Percentiles rank a stretch among this genome's conserved stretches.
phyloP scores from a whole-genome alignment of 2,113 vertebrate genomes.

The Pungitius pungitius region DNA sequence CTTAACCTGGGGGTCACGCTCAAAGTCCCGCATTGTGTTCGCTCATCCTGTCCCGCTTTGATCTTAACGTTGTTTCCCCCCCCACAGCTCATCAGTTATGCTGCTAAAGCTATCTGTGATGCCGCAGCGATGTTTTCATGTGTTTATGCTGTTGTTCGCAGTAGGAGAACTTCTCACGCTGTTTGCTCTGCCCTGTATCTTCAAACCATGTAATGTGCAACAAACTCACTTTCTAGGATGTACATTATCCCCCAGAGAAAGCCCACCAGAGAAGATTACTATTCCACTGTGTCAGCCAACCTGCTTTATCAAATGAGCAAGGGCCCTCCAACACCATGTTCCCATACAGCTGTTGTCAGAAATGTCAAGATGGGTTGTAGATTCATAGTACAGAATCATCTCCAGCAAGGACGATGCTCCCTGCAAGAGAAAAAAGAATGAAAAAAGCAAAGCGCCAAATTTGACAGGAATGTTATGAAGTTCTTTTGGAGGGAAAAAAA shows the following conservation, averaged over 20 bases:
- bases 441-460: slow-evolving; percentile 61
- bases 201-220: slow-evolving; percentile 47
- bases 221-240: slow-evolving; percentile 66
- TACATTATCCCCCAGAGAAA: slow-evolving; percentile 60
- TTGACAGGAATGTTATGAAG: slow-evolving; percentile 75
- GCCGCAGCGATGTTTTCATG: slow-evolving; percentile 10
- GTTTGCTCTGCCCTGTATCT: slow-evolving; percentile 49
- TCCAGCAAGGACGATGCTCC: slow-evolving; percentile 82
- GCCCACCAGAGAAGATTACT: slow-evolving; percentile 60
- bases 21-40: neutral
- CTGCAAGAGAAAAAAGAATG: slow-evolving; percentile 68
- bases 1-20: neutral
- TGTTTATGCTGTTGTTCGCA: slow-evolving; percentile 3
- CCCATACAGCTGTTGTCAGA: slow-evolving; percentile 79
- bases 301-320: slow-evolving; percentile 82
- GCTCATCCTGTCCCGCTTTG: neutral
- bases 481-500: slow-evolving; percentile 67
- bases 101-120: slow-evolving; percentile 18
- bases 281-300: slow-evolving; percentile 68
- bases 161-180: slow-evolving; percentile 25
- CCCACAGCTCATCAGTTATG: slow-evolving; percentile 32
- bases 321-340: slow-evolving; percentile 79
- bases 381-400: slow-evolving; percentile 85
- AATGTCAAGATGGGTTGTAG: slow-evolving; percentile 80
- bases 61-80: slow-evolving; percentile 1